Evolutionary conservation across 2,888 invertebrate genomes (phyloP), one percentile per base, ranked within the genome.

Genomic region (Limnephilus rhombicus): DNA sequence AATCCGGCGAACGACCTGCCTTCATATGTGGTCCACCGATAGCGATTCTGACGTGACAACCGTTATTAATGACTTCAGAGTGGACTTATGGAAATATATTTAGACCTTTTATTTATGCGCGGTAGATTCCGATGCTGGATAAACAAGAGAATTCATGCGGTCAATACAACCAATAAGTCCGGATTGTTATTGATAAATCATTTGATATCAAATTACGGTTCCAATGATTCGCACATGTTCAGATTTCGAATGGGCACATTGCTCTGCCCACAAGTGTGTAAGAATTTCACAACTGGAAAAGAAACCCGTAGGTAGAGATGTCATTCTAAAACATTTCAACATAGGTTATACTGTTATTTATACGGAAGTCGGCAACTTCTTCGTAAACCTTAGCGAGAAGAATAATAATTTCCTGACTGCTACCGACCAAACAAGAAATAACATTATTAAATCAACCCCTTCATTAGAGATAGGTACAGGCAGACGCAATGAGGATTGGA

Each of bases 11-110:
- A 31, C 31, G 68, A 85, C 80, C 41, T 91, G 81, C 53, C 91
- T 92, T 92, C 93, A 91, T 93, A 93, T 93, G 93, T 93, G 93
- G 93, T 93, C 93, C 91, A 86, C 91, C 86, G 92, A 92, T 91
- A 92, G 90, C 88, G 34, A 83, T 87, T 91, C 80, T 53, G 68
- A 68, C 80, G 68, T 91, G 91, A 89, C 91, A 89, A 89, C 85
- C 45, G 85, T 91, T 91, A 91, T 91, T 91, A 91, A 89, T 91
- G 89, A 85, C 91, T 41, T 85, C 85, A 12, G 85, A 68, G 87
- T 53, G 53, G 87, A 53, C 87, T 68, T 31, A 87, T 87, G 13
- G 49, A 45, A 86, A 34, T 53, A 34, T 87, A 34, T 87, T 85
- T 41, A n/a, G 34, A 85, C 85, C 41, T 85, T 85, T 85, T 85